Conservation (phyloP, 2,113 vertebrate genomes). For the Nasalis larvatus region DNA sequence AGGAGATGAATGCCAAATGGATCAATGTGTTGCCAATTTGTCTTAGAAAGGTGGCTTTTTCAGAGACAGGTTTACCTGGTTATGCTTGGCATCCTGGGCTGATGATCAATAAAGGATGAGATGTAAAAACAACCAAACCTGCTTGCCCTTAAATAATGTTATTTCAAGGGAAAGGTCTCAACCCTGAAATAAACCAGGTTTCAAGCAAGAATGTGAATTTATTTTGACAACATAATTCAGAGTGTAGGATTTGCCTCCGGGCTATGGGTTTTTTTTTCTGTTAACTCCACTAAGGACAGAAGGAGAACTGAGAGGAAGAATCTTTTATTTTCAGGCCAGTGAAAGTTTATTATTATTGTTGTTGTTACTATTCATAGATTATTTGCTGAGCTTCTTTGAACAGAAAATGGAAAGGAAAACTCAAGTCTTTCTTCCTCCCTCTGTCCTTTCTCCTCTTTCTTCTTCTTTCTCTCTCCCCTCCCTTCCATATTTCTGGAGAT, state of each 20-base stretch:
- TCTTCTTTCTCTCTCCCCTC: not conserved
- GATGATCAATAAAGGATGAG: constrained; percentile 27
- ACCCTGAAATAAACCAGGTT: constrained; percentile 19
- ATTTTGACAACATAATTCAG: constrained; percentile 58
- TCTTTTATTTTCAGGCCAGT: not conserved
- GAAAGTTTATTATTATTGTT: not conserved
- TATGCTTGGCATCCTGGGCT: not conserved
- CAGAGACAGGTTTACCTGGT: constrained; percentile 22
- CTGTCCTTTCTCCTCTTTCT: not conserved
- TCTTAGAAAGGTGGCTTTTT: not conserved
- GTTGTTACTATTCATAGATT: not conserved
- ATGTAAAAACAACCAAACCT: constrained; percentile 50
- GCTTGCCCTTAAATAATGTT: constrained; percentile 14
- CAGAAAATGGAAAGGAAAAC: not conserved
- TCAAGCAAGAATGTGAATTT: constrained; percentile 52
- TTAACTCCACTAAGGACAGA: not conserved
- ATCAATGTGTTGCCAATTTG: not conserved
- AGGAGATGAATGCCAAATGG: not conserved
- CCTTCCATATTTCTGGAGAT: not conserved
- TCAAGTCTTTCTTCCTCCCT: not conserved
- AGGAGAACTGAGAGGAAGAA: not conserved
- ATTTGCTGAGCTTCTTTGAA: not conserved
- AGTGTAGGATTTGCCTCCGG: not conserved
- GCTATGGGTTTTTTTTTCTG: not conserved
- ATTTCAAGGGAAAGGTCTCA: constrained; percentile 39